Evolutionary conservation across 2,888 invertebrate genomes (phyloP), one percentile per base, ranked within the genome.

Genomic region (Clistopyga incitator): DNA sequence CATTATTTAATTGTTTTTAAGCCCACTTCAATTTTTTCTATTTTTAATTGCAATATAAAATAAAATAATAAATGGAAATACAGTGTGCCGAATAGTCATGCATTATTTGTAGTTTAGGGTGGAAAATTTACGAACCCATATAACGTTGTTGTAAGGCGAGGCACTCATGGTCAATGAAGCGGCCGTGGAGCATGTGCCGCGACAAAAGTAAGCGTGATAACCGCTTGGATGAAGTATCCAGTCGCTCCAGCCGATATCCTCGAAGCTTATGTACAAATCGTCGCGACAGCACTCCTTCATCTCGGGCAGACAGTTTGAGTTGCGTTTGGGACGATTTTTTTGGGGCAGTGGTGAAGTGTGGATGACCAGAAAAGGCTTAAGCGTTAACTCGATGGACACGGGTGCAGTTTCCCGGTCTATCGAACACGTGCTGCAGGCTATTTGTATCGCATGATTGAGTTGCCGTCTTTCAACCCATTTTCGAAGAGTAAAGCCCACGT

Each of bases 131-230:
- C 95, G 94, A 90, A 97, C 97, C 94, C 96, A 95, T 89, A 97
- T 95, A 87, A 97, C 94, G 88, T 96, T 95, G 92, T 96, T 96
- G 92, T 98, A 97, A 87, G 96, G 94, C 15, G 94, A 95, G 84
- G 94, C 95, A 81, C 95, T 95, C 84, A 95, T 93, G 0, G 97
- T 95, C 15, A 97, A 94, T 1, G 97, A 96, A 0, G 97, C 95
- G 42, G 96, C 96, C 0, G 96, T 95, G 0, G 95, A 94, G 90
- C 98, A 98, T 23, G 96, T 95, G 0, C 98, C 98, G 78, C 96
- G 96, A 91, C 98, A 98, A 94, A 97, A 98, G 92, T 97, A 97
- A 0, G 98, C 98, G 89, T 97, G 96, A 92, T 98, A 98, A 0
- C 97, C 97, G 15, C 95, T 94, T 0, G 98, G 98, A 86, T 95